Evolutionary conservation across 2,888 invertebrate species (phyloP).

Genomic region (Pilophorus perplexus): DNA sequence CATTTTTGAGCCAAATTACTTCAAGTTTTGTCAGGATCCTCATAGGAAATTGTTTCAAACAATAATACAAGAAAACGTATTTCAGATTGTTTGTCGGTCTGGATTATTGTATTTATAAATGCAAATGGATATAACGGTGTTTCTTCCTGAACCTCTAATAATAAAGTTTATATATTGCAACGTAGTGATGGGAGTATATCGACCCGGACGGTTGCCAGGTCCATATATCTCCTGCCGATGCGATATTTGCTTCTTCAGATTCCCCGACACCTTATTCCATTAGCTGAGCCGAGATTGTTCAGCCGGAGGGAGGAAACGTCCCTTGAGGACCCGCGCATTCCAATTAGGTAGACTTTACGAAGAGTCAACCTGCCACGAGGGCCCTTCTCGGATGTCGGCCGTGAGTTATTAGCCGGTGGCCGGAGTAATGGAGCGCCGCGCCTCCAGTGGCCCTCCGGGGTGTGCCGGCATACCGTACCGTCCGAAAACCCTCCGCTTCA

Average conservation of each 20-base stretch:
- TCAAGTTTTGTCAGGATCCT: too few relatives aligned
- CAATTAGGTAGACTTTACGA: slow-evolving; percentile 36
- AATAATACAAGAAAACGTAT: too few relatives aligned
- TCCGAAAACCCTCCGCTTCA: slow-evolving; percentile 6
- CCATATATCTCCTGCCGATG: slow-evolving; percentile 9
- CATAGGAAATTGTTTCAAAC: too few relatives aligned
- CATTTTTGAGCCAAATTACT: too few relatives aligned
- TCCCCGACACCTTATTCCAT: slow-evolving; percentile 32
- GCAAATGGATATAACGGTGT: too few relatives aligned
- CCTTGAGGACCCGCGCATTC: slow-evolving; percentile 34
- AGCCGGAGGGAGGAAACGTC: slow-evolving; percentile 31
- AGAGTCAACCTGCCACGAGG: slow-evolving; percentile 32
- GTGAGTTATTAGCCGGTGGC: slow-evolving; percentile 33
- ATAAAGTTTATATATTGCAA: too few relatives aligned
- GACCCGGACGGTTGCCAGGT: background rate
- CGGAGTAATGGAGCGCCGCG: slow-evolving; percentile 32
- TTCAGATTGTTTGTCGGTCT: too few relatives aligned
- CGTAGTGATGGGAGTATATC: too few relatives aligned
- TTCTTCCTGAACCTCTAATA: too few relatives aligned
- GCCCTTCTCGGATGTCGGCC: background rate
- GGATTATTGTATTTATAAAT: too few relatives aligned
- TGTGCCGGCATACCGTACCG: slow-evolving; percentile 3
- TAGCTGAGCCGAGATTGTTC: slow-evolving; percentile 9
- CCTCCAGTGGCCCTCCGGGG: slow-evolving; percentile 32
- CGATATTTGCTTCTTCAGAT: slow-evolving; percentile 32